Evolutionary conservation across 2,113 vertebrate species (phyloP).

Genomic region (Platysteira castanea): DNA sequence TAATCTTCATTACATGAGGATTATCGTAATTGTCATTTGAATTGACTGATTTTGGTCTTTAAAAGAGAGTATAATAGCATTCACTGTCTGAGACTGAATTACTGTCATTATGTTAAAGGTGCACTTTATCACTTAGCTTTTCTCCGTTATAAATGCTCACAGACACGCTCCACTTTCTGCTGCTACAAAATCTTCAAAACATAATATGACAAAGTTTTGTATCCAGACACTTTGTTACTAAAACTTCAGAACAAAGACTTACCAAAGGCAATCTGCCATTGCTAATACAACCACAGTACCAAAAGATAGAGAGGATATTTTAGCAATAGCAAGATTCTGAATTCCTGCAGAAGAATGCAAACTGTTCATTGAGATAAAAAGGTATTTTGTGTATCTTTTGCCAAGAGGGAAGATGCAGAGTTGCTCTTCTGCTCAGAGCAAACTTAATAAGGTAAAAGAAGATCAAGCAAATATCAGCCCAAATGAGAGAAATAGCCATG

Average conservation of each 20-base stretch:
- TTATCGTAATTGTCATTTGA: slow-evolving; percentile 64
- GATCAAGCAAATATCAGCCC: slow-evolving; percentile 57
- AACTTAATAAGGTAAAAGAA: background rate
- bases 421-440: slow-evolving; percentile 3
- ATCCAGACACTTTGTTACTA: slow-evolving; percentile 8
- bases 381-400: background rate
- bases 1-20: slow-evolving; percentile 54
- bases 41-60: slow-evolving; percentile 61
- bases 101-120: slow-evolving; percentile 53
- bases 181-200: slow-evolving; percentile 19
- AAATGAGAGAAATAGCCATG: slow-evolving; percentile 51
- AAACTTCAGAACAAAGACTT: slow-evolving; percentile 41
- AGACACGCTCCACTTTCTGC: background rate
- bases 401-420: slow-evolving; percentile 8
- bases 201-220: slow-evolving; percentile 13
- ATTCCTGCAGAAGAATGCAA: background rate
- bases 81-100: slow-evolving; percentile 49
- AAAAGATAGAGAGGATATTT: background rate
- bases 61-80: slow-evolving; percentile 43
- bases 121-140: slow-evolving; percentile 59
- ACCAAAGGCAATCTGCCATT: background rate
- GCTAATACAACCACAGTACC: background rate
- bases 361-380: slow-evolving; percentile 6
- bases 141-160: slow-evolving; percentile 26
- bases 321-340: background rate